Percentiles rank a stretch among this genome's conserved stretches.
Evolutionary conservation across 2,797 vertebrate species (phyloP).

Genomic region (Sebastes reedi): DNA sequence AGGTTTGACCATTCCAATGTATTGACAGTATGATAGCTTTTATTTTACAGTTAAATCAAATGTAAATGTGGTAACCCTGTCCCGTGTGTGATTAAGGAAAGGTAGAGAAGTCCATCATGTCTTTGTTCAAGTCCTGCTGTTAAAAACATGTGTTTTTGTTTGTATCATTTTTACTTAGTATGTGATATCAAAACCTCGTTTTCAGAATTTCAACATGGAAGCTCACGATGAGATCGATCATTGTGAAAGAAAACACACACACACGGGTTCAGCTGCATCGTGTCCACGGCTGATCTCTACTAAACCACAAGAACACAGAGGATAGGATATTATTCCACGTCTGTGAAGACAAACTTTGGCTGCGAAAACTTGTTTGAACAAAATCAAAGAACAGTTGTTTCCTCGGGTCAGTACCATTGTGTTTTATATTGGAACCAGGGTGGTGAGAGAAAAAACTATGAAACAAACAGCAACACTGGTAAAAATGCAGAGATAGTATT

Average conservation of each 20-base stretch:
- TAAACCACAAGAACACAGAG: not conserved
- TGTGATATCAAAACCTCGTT: not conserved
- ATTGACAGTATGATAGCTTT: not conserved
- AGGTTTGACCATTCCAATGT: not conserved
- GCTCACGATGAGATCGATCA: not conserved
- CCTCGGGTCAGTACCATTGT: conserved; percentile 30
- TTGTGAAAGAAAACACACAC: not conserved
- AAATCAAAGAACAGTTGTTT: not conserved
- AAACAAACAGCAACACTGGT: conserved; percentile 45
- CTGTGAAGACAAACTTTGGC: not conserved
- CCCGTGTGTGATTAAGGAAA: not conserved
- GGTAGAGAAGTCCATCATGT: not conserved
- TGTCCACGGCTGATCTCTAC: not conserved
- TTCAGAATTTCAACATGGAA: not conserved
- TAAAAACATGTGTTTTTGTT: not conserved
- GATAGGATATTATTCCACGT: not conserved
- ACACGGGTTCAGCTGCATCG: not conserved
- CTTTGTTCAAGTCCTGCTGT: not conserved
- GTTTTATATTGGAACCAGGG: conserved; percentile 60
- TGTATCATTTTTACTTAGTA: not conserved
- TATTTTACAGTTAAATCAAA: not conserved
- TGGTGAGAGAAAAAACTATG: conserved; percentile 47
- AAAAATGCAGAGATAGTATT: conserved; percentile 62
- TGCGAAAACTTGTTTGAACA: not conserved
- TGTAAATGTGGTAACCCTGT: not conserved